Percentiles rank a stretch among this genome's conserved stretches.
Evolutionary conservation across 2,113 vertebrate genomes (phyloP).

Genomic region (Noctilio leporinus): DNA sequence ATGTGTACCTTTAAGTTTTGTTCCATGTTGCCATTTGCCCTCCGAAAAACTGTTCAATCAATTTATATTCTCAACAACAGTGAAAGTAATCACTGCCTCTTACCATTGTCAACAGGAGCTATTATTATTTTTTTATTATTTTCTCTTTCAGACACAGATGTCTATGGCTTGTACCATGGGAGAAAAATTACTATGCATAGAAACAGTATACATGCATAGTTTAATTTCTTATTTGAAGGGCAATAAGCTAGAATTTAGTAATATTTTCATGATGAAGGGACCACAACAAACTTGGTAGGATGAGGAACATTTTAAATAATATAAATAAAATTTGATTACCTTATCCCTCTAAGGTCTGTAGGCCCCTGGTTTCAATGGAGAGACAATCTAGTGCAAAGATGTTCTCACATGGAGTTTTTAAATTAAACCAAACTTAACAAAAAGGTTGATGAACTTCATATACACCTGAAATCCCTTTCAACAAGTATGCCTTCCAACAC

Average conservation of each 20-base stretch:
- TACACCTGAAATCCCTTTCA: conserved; percentile 29
- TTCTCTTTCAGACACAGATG: neutral
- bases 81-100: neutral
- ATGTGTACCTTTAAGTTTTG: neutral
- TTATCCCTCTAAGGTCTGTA: neutral
- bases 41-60: neutral
- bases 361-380: neutral
- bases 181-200: neutral
- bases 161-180: neutral
- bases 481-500: neutral
- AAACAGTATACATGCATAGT: neutral
- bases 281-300: too few species aligned
- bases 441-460: neutral
- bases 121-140: neutral
- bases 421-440: conserved; percentile 19
- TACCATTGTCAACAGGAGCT: neutral
- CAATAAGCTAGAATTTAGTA: neutral
- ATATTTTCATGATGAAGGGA: neutral
- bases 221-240: neutral
- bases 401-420: neutral
- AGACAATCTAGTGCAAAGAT: neutral
- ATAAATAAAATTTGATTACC: too few species aligned
- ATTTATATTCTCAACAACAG: neutral
- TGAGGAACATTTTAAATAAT: too few species aligned
- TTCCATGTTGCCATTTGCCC: neutral